Conservation (phyloP, 2,113 vertebrate genomes). For the Austrofundulus limnaeus region DNA sequence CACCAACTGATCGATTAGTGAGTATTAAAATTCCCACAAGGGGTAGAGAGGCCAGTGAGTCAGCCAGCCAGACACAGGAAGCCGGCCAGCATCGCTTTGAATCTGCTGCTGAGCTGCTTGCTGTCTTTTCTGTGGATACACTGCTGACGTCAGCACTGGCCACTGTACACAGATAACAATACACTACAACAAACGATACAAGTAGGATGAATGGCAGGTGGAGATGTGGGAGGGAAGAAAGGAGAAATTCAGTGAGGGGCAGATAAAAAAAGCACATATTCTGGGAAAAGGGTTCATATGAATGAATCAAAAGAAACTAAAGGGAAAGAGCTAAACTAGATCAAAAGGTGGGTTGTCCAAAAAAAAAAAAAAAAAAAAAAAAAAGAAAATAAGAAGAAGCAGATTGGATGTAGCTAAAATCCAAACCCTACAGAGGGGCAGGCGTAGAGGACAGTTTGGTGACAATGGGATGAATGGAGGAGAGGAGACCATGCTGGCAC, state of each 20-base stretch:
- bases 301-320: slow-evolving; percentile 18
- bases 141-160: slow-evolving; percentile 53
- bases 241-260: slow-evolving; percentile 15
- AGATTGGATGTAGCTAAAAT: slow-evolving; percentile 31
- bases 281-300: slow-evolving; percentile 15
- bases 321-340: slow-evolving; percentile 14
- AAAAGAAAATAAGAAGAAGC: not conserved
- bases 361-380: slow-evolving; percentile 10
- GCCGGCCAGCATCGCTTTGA: slow-evolving; percentile 39
- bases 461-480: slow-evolving; percentile 65
- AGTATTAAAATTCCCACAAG: slow-evolving; percentile 63
- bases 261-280: slow-evolving; percentile 23
- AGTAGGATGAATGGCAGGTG: slow-evolving; percentile 23
- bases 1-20: slow-evolving; percentile 69
- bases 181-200: slow-evolving; percentile 30
- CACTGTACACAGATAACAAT: slow-evolving; percentile 51
- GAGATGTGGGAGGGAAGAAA: slow-evolving; percentile 10
- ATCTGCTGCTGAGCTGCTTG: slow-evolving; percentile 8
- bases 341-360: slow-evolving; percentile 36
- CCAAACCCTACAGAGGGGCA: slow-evolving; percentile 37
- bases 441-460: slow-evolving; percentile 44
- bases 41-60: slow-evolving; percentile 45
- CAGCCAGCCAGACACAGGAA: slow-evolving; percentile 46
- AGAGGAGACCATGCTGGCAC: slow-evolving; percentile 50
- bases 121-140: slow-evolving; percentile 31